Evolutionary conservation across 2,797 vertebrate species (phyloP), one percentile per base, ranked within the genome.

Genomic region (Arrhamphus sclerolepis): DNA sequence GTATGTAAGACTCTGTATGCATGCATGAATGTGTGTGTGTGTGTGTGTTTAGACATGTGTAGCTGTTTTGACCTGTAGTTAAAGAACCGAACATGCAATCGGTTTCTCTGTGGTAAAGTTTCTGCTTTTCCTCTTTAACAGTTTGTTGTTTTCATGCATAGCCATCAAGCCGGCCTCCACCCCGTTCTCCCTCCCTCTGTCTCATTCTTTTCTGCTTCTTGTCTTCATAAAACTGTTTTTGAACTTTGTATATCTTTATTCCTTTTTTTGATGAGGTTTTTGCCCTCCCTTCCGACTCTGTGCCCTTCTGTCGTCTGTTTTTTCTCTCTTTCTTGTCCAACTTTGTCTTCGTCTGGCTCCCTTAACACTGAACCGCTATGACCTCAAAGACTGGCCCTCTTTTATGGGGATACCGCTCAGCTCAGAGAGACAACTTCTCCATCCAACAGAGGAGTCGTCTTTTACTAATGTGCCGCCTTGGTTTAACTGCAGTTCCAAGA

Each of bases 181-280:
- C 80, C 75, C 71, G 21, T 44, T 63, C 51, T 72, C 68, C 52
- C 64, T 72, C 72, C 62, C 38, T 74, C 65, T 26, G 63, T 73
- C 81, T 83, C 75, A 62, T 70, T 87, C 75, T 66, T 70, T 60
- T 68, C 66, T 62, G 58, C 56, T 73, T 80, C 77, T 81, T 75
- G 58, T 84, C 80, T 84, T 85, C 78, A 86, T 88, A 88, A 91
- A 89, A 83, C 71, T 72, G 77, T 82, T 87, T 87, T 89, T 83
- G 83, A 85, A 75, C 77, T 78, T 56, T 79, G 80, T 75, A 61
- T 75, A 84, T 87, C 79, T 81, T 77, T 75, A 78, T 71, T 69
- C 46, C 66, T 46, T 72, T 55, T 76, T 86, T 86, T 85, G 75
- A 89, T 84, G 86, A 88, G 85, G 88, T 86, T 87, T 42, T 83